A percentile compares a stretch with the other conserved stretches of the same genome.
Conservation (phyloP, 2,113 vertebrate species). For the Megaceryle maxima region DNA sequence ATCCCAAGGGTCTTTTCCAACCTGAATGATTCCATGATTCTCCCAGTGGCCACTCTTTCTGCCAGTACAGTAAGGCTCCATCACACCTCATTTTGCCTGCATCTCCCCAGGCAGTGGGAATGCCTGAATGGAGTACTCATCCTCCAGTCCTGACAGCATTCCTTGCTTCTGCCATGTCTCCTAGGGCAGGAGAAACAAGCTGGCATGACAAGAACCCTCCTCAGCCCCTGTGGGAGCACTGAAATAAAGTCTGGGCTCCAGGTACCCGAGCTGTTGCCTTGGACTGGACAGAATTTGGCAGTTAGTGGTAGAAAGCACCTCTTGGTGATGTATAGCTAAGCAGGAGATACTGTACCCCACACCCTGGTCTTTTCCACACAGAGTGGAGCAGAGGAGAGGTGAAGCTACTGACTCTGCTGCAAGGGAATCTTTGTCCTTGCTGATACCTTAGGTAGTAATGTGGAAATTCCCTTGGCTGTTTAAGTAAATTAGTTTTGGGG, state of each 20-base stretch:
- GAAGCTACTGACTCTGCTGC: background rate
- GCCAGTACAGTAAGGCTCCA: background rate
- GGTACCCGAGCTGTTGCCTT: background rate
- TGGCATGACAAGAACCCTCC: background rate
- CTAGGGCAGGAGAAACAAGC: background rate
- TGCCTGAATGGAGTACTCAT: rapidly evolving
- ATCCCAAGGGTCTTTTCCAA: no score
- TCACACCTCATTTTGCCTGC: rapidly evolving
- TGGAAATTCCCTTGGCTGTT: background rate
- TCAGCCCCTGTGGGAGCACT: background rate
- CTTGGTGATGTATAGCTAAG: background rate
- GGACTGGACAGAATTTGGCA: background rate
- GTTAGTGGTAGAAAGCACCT: background rate
- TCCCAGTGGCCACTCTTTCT: rapidly evolving
- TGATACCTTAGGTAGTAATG: background rate
- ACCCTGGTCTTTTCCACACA: background rate
- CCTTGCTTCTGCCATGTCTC: background rate
- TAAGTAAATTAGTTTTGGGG: background rate
- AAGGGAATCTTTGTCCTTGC: background rate
- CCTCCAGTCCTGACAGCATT: background rate
- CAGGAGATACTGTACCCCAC: background rate
- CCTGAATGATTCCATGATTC: no score
- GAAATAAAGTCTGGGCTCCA: background rate
- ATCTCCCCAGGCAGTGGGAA: rapidly evolving
- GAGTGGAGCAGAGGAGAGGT: background rate